Base-by-base conservation (phyloP, 2,888 invertebrate genomes). In the Panopea generosa region DNA sequence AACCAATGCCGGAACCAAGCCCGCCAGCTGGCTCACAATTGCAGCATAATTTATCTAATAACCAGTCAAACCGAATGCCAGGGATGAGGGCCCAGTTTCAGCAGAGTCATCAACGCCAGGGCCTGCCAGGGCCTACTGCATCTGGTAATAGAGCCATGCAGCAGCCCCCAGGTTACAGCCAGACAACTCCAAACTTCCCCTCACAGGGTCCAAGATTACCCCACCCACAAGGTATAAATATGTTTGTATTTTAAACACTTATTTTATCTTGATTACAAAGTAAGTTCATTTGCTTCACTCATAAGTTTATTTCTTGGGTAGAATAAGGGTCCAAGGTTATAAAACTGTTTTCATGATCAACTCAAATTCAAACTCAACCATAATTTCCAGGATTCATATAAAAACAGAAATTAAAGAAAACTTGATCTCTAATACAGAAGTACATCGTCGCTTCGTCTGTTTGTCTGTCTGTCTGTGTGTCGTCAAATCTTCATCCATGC, bases 61-160 rank as follows among this genome's bases (percentile, higher is more conserved):
- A 61, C 66, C 74, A 80, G 65, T 69, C 20, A 26, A 66, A 47
- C 33, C 55, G 63, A 55, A 77, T 86, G 55, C 81, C 84, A 49
- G 80, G 80, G 50, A 68, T 84, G 38, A 68, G 82, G 14, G 62
- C 40, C 22, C 74, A 67, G 59, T 74, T 63, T 59, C 75, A 66
- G 29, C 97, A 97, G 92, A 94, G 90, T 94, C 63, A 69, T 26
- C 74, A 68, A 22, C 60, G 52, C 20, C 76, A 73, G 45, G 66
- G 56, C n/a, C 76, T 71, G 20, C 53, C 14, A 6, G 26, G 6
- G 18, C 47, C 55, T 14, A 43, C 20, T 40, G 24, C 55, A 16
- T 26, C 45, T 29, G 50, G 40, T 20, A 40, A 60, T 29, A 52
- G 60, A 11, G 33, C 22, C 27, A 76, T 73, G 50, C 76, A 75